Percentiles rank a stretch among this genome's conserved stretches.
Evolutionary conservation across 2,888 invertebrate genomes (phyloP).

Genomic region (Epicampocera succincta): DNA sequence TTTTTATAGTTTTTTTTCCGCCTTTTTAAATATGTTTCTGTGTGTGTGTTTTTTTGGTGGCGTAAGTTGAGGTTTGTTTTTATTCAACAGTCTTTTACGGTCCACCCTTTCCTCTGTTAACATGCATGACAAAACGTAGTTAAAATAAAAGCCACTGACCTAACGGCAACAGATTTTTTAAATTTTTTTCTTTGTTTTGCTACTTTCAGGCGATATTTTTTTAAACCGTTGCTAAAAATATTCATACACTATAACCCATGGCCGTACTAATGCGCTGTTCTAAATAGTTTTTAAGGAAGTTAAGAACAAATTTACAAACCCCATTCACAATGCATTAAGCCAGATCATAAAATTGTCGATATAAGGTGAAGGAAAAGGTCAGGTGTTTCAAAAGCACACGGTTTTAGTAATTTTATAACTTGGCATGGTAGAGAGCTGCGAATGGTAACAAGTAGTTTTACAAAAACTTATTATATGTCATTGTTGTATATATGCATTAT

Average conservation of each 20-base stretch:
- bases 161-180: slow-evolving; percentile 51
- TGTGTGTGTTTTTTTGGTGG: background rate
- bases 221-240: slow-evolving; percentile 40
- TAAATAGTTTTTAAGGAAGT: slow-evolving; percentile 54
- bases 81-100: too few relatives aligned
- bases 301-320: slow-evolving; percentile 46
- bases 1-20: too few relatives aligned
- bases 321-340: slow-evolving; percentile 45
- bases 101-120: slow-evolving; percentile 11
- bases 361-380: slow-evolving; percentile 4
- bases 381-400: background rate
- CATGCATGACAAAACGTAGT: slow-evolving; percentile 51
- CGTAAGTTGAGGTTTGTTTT: too few relatives aligned
- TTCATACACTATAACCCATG: background rate
- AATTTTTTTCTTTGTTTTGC: background rate
- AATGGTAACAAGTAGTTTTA: too few relatives aligned
- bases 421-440: too few relatives aligned
- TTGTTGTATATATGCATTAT: too few relatives aligned
- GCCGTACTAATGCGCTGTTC: slow-evolving; percentile 4
- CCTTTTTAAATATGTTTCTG: too few relatives aligned
- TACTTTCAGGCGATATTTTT: slow-evolving; percentile 41
- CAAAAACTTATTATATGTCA: too few relatives aligned
- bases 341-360: slow-evolving; percentile 40
- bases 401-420: background rate
- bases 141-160: slow-evolving; percentile 68